A percentile compares a stretch with the other conserved stretches of the same genome.
These are phyloP conservation scores for mouse (Mus musculus) DNA, from an alignment of 2,113 vertebrate species.

Conservation along the genomic window GRCm39 chr1:58456001-58456500, in stretches of 20 bases:
- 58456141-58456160: neutral
- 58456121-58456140: neutral
- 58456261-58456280: conserved; percentile 95
- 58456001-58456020: neutral
- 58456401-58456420: conserved; percentile 14
- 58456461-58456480: conserved; percentile 92
- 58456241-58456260: conserved; percentile 95
- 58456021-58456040: neutral
- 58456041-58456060: neutral
- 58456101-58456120: neutral
- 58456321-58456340: conserved; percentile 93
- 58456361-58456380: conserved; percentile 20
- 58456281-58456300: conserved; percentile 93
- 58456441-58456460: conserved; percentile 90
- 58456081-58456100: neutral
- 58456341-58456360: conserved; percentile 46
- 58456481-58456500: conserved; percentile 91
- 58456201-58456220: conserved; percentile 93
- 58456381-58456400: neutral
- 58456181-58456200: conserved; percentile 92
- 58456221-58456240: conserved; percentile 92
- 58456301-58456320: conserved; percentile 94
- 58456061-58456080: neutral
- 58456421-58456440: conserved; percentile 84
- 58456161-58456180: conserved; percentile 91